Percentiles rank a stretch among this genome's conserved stretches.
Evolutionary conservation across 2,113 vertebrate species (phyloP).

Genomic region (Cyprinodon tularosa): DNA sequence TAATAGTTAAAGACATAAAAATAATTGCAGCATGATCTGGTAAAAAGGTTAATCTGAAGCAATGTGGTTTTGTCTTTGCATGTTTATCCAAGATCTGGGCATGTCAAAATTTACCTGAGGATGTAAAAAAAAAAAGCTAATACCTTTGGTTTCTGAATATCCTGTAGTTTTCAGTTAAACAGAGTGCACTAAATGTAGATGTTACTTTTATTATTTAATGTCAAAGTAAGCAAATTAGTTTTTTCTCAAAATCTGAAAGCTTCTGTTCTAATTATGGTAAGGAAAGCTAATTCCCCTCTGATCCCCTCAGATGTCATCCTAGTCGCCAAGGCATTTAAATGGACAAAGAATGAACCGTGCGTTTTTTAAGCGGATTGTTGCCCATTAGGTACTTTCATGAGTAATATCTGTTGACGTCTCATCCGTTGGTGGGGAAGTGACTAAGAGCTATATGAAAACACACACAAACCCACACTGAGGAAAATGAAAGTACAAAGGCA

Average conservation of each 20-base stretch:
- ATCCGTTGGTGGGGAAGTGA: slow-evolving; percentile 31
- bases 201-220: background rate
- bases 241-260: slow-evolving; percentile 26
- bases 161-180: background rate
- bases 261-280: slow-evolving; percentile 29
- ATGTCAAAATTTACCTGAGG: no score
- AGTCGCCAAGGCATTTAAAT: slow-evolving; percentile 60
- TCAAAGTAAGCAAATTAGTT: slow-evolving; percentile 17
- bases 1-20: background rate
- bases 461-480: background rate
- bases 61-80: background rate
- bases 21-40: background rate
- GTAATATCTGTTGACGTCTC: slow-evolving; percentile 48
- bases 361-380: slow-evolving; percentile 62
- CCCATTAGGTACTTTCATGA: slow-evolving; percentile 63
- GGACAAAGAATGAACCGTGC: background rate
- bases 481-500: slow-evolving; percentile 13
- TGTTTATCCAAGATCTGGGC: background rate
- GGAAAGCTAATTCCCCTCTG: slow-evolving; percentile 26
- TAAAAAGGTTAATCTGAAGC: background rate
- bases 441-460: slow-evolving; percentile 25
- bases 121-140: no score
- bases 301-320: slow-evolving; percentile 37
- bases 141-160: background rate
- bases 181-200: background rate